Evolutionary conservation across 2,888 invertebrate species (phyloP), one percentile per base, ranked within the genome.

Genomic region (Quadroppia sp.): DNA sequence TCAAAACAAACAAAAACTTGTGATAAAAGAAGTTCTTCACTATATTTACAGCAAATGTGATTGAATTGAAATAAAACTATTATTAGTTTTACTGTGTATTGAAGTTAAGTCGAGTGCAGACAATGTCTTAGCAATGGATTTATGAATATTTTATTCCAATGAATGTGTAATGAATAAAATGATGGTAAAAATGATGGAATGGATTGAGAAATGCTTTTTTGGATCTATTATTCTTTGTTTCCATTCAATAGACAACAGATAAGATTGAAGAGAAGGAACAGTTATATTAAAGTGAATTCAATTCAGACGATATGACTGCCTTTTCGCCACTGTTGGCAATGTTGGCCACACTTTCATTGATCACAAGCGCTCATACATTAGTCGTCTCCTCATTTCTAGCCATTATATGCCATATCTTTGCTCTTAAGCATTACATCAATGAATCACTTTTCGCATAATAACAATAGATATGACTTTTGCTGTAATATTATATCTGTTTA

Each of bases 211-310:
- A n/a, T n/a, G n/a, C n/a, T n/a, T n/a, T n/a, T n/a, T n/a, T n/a
- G n/a, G n/a, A n/a, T n/a, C n/a, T n/a, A 56, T 56, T 56, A 23
- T 56, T 56, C 23, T 56, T 56, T 56, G 28, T 56, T 56, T 56
- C 2, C 23, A 56, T 25, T 56, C n/a, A n/a, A 28, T 25, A 23
- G 15, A 56, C 7, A 50, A 50, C 9, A 30, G 28, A 61, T 61
- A 61, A 15, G 15, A 61, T 61, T 30, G 61, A 30, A 61, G 17
- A 30, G 25, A 30, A 30, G 30, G 7, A 59, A 20, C 13, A 25
- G 20, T 3, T 17, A 23, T 20, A 23, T 11, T 6, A 23, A 61
- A 6, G 11, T 30, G 30, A 61, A 6, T 30, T 13, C 1, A 61
- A 61, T 17, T 17, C 30, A 61, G 28, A 61, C 28, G 17, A 20